Evolutionary conservation across 2,113 vertebrate genomes (phyloP).

Genomic region (Fregetta grallaria): DNA sequence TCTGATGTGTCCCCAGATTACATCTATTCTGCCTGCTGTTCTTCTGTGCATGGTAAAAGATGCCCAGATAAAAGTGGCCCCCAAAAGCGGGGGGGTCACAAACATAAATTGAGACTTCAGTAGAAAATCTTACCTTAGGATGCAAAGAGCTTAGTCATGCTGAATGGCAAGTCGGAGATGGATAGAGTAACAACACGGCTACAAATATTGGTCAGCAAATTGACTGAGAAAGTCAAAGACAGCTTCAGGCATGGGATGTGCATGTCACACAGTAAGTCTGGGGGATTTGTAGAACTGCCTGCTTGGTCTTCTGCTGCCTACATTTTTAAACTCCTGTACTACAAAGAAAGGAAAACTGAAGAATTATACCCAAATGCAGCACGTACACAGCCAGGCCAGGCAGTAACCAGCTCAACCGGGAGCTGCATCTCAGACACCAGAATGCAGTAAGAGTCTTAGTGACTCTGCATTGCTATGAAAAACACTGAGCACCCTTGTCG

Average conservation of each 20-base stretch:
- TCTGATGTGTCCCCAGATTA: neutral
- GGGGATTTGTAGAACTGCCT: neutral
- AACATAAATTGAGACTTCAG: neutral
- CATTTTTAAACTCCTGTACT: neutral
- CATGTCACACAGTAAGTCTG: neutral
- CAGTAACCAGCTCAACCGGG: neutral
- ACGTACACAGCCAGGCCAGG: neutral
- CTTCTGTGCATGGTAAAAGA: neutral
- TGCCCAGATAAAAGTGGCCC: neutral
- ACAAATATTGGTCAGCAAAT: neutral
- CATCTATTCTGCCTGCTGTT: neutral
- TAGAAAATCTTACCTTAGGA: neutral
- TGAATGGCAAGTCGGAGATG: neutral
- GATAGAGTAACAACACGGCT: neutral
- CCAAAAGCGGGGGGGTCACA: neutral
- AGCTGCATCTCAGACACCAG: neutral
- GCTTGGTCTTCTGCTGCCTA: neutral
- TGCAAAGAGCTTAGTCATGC: neutral
- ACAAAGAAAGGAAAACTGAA: neutral
- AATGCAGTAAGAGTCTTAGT: neutral
- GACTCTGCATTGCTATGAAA: neutral
- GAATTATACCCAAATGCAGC: neutral
- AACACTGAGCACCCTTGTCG: neutral
- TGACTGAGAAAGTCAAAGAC: neutral
- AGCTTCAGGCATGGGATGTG: neutral